phyloP scores from a whole-genome alignment of 2,113 vertebrate species.

The Spea multiplicata region DNA sequence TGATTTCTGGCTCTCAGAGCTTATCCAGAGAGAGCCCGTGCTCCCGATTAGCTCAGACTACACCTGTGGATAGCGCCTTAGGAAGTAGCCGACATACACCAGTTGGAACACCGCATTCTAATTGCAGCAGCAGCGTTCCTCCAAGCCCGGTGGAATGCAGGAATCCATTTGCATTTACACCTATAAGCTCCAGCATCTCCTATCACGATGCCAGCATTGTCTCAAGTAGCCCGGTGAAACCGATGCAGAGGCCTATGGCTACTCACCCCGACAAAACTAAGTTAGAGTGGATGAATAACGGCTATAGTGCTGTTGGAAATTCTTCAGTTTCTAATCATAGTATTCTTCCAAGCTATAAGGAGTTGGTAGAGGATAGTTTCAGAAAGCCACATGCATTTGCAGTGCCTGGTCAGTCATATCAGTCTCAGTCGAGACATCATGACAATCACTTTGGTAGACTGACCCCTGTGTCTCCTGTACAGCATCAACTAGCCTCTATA shows the following conservation, averaged over 20 bases:
- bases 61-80: conserved; percentile 88
- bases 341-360: conserved; percentile 90
- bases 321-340: conserved; percentile 73
- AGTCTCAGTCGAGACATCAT: conserved; percentile 81
- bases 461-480: conserved; percentile 92
- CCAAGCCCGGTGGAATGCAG: conserved; percentile 96
- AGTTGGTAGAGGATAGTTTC: conserved; percentile 93
- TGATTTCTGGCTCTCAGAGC: conserved; percentile 78
- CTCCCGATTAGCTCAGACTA: conserved; percentile 80
- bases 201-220: conserved; percentile 89
- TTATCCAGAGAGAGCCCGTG: conserved; percentile 88
- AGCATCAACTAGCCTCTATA: conserved; percentile 79
- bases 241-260: conserved; percentile 96
- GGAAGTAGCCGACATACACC: conserved; percentile 93
- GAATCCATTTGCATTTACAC: conserved; percentile 95
- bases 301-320: conserved; percentile 70
- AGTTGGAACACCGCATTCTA: conserved; percentile 90
- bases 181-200: conserved; percentile 91
- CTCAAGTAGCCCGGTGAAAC: conserved; percentile 93
- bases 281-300: conserved; percentile 96
- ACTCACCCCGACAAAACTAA: conserved; percentile 96
- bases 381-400: conserved; percentile 96
- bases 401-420: conserved; percentile 88
- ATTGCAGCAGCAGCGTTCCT: conserved; percentile 92
- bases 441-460: conserved; percentile 86